Evolutionary conservation across 2,888 invertebrate species (phyloP), one percentile per base, ranked within the genome.

Genomic region (Chouioia cunea): DNA sequence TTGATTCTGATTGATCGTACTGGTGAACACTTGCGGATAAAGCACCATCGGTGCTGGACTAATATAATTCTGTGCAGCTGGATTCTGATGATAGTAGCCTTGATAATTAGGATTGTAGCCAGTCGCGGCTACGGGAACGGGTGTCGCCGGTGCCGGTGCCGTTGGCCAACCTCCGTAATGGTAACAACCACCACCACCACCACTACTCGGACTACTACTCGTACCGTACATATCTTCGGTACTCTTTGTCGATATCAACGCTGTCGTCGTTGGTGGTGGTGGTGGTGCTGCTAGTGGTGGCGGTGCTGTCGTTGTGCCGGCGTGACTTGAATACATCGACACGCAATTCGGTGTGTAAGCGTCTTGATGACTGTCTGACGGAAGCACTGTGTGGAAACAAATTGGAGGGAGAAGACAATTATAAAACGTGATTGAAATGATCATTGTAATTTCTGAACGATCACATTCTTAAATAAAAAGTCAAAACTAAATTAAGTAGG

Each of bases 1-100:
- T 87, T 94, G 93, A 84, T 94, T 94, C 85, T 94, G 94, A 83
- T 94, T 94, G 65, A 94, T 93, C 23, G 94, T 94, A 52, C 94
- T 93, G 15, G 73, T 65, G 84, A 93, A 93, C 0, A 94, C 87
- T 79, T 93, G 93, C 0, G 94, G 94, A 79, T 90, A 91, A 0
- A 94, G 89, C 20, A 94, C 91, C 90, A 94, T 92, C 2, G 92
- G 89, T 1, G 89, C 87, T 0, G 91, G 81, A 74, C 89, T 89
- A 83, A 90, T 90, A 87, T 93, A 93, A 79, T 92, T 91, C 81
- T 91, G 92, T 81, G 90, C 62, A 1, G 59, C 36, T 79, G 81
- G 70, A 18, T 70, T 68, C 48, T 73, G 78, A 82, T 89, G 89
- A 86, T 93, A 92, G 80, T 91, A 90, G 79, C 91, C 91, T 80